A percentile compares a stretch with the other conserved stretches of the same genome.
Conservation (phyloP, 2,113 vertebrate species). For the Xiphias gladius region DNA sequence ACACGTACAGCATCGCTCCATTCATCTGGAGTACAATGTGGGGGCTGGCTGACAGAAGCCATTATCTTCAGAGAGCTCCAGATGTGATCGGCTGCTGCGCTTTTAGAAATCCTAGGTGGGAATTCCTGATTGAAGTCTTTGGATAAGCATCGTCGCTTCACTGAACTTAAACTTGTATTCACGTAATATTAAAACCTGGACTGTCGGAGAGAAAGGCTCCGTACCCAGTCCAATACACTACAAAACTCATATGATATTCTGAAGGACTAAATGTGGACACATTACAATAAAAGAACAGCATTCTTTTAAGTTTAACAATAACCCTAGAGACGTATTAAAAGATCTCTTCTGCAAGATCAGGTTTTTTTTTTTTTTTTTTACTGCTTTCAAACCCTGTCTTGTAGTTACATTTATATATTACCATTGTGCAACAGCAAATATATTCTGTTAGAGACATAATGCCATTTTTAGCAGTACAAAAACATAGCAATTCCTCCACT, state of each 20-base stretch:
- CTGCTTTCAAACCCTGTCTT: background rate
- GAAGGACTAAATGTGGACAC: background rate
- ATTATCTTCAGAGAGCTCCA: constrained; percentile 52
- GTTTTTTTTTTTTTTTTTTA: background rate
- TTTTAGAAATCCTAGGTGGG: constrained; percentile 38
- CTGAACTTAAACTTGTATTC: constrained; percentile 55
- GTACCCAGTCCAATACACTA: constrained; percentile 7
- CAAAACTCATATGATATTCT: constrained; percentile 9
- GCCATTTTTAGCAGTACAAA: background rate
- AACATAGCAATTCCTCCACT: background rate
- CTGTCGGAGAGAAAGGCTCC: constrained; percentile 15
- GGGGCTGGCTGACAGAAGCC: constrained; percentile 29
- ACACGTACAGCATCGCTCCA: background rate
- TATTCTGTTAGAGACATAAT: no score
- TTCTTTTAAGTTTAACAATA: background rate
- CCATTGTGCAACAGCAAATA: no score
- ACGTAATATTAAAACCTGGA: constrained; percentile 29
- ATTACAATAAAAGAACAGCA: background rate
- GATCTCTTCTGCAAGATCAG: background rate
- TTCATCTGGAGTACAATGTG: constrained; percentile 20
- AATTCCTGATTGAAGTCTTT: constrained; percentile 53
- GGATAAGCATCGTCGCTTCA: constrained; percentile 44
- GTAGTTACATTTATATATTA: no score
- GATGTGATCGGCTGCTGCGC: constrained; percentile 58
- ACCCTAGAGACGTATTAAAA: background rate